Percentiles rank a stretch among this genome's conserved stretches.
Evolutionary conservation across 2,797 vertebrate species (phyloP).

Genomic region (Ptychadena robeensis): DNA sequence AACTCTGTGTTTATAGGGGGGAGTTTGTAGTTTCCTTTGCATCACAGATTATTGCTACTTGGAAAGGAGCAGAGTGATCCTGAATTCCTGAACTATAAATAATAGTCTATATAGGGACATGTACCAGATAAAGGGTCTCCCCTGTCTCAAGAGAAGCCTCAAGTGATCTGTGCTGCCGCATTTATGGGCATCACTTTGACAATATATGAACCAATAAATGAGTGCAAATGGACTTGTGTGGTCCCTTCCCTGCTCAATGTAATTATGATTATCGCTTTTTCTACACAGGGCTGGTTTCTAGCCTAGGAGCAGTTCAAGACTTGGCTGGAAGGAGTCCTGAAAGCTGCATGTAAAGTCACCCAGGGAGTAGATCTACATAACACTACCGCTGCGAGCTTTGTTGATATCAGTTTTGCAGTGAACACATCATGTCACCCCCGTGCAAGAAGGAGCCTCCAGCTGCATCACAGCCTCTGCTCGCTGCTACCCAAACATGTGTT

Average conservation of each 20-base stretch:
- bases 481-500: constrained; percentile 57
- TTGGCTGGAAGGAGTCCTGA: constrained; percentile 21
- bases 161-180: background rate
- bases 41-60: constrained; percentile 38
- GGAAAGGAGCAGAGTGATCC: constrained; percentile 21
- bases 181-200: constrained; percentile 43
- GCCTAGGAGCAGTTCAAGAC: constrained; percentile 26
- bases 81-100: constrained; percentile 43
- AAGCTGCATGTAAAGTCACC: constrained; percentile 40
- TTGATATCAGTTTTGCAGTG: constrained; percentile 40
- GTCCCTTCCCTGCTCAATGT: constrained; percentile 8
- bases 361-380: constrained; percentile 35
- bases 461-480: constrained; percentile 37
- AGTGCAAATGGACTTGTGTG: constrained; percentile 16
- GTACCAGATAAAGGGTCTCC: constrained; percentile 24
- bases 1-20: background rate
- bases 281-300: constrained; percentile 30
- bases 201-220: constrained; percentile 32
- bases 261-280: constrained; percentile 35
- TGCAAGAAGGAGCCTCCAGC: constrained; percentile 48
- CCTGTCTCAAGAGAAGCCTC: background rate
- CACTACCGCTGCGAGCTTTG: constrained; percentile 41
- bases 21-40: constrained; percentile 28
- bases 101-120: constrained; percentile 32
- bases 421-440: constrained; percentile 23